A percentile compares a stretch with the other conserved stretches of the same genome.
Evolutionary conservation across 2,888 invertebrate species (phyloP).

Genomic region (Geotrupes spiniger): DNA sequence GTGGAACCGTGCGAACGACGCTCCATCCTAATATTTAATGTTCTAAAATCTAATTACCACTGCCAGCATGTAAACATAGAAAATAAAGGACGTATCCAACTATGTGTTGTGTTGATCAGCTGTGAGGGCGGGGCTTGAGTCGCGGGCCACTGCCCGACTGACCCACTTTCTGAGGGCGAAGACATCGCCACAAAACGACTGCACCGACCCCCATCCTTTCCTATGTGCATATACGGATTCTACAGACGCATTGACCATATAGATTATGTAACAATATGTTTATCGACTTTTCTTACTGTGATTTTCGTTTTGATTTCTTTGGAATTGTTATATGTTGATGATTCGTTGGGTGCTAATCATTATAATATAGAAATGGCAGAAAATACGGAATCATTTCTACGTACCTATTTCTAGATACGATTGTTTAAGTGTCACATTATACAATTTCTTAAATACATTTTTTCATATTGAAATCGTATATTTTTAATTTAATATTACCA

Average conservation of each 20-base stretch:
- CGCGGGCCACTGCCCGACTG: constrained; percentile 34
- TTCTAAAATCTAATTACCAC: constrained; percentile 45
- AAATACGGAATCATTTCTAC: background rate
- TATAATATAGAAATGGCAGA: constrained; percentile 1
- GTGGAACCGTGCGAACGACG: constrained; percentile 14
- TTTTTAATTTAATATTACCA: too few relatives aligned
- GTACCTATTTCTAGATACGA: background rate
- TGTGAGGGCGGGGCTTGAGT: constrained; percentile 19
- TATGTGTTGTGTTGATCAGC: constrained; percentile 30
- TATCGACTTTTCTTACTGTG: background rate
- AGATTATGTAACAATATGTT: background rate
- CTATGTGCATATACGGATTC: constrained; percentile 13
- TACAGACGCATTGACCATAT: constrained; percentile 1
- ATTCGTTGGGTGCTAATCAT: background rate
- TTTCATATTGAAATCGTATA: too few relatives aligned
- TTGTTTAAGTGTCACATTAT: background rate
- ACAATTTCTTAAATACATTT: too few relatives aligned
- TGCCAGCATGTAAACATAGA: constrained; percentile 42
- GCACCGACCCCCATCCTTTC: constrained; percentile 17
- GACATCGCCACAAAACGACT: constrained; percentile 35
- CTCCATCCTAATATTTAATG: constrained; percentile 35
- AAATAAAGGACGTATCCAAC: constrained; percentile 35
- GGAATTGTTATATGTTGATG: background rate
- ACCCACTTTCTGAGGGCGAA: constrained; percentile 40
- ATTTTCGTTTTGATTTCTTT: background rate